Evolutionary conservation across 2,797 vertebrate genomes (phyloP).

Genomic region (Borostomias antarcticus): DNA sequence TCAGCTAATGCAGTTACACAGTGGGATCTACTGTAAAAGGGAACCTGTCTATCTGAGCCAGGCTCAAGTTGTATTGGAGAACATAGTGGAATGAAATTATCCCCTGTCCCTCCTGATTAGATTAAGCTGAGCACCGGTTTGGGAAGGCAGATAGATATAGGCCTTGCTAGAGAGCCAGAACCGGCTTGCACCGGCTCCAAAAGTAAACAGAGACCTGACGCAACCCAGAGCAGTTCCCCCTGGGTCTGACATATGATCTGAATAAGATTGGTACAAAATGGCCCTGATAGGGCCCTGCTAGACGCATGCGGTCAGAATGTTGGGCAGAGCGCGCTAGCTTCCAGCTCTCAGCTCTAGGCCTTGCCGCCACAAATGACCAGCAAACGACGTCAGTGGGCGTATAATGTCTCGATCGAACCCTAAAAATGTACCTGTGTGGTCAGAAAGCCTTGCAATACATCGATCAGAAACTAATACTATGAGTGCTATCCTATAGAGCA

Average conservation of each 20-base stretch:
- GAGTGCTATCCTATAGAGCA: too few species aligned
- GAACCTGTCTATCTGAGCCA: not conserved
- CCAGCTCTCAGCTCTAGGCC: not conserved
- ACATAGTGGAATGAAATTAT: not conserved
- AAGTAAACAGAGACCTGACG: conserved; percentile 3
- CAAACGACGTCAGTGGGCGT: too few species aligned
- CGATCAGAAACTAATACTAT: too few species aligned
- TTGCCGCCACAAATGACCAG: not conserved
- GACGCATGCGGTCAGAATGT: not conserved
- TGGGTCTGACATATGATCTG: not conserved
- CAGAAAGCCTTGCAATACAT: too few species aligned
- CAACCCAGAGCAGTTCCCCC: not conserved
- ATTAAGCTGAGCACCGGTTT: not conserved
- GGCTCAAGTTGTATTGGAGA: not conserved
- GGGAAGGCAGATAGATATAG: not conserved
- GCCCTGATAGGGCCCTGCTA: not conserved
- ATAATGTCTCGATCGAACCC: too few species aligned
- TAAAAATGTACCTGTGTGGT: too few species aligned
- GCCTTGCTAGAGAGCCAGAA: not conserved
- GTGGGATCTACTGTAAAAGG: not conserved
- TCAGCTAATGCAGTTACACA: not conserved
- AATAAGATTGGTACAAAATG: not conserved
- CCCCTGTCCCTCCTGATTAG: not conserved
- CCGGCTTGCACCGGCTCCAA: not conserved
- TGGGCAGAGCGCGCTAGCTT: not conserved